Evolutionary conservation across 2,888 invertebrate species (phyloP).

Genomic region (Heteropelma amictum): DNA sequence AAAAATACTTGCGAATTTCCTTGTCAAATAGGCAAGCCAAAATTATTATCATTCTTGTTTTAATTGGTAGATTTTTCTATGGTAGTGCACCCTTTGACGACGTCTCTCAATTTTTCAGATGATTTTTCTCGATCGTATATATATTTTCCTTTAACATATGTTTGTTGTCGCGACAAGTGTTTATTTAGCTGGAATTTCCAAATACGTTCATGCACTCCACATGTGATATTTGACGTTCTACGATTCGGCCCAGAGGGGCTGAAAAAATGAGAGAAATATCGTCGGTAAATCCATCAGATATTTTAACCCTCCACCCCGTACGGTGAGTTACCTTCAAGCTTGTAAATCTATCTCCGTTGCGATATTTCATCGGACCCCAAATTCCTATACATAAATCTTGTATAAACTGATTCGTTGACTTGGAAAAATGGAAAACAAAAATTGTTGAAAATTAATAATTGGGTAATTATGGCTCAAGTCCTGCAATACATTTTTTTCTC

Average conservation of each 20-base stretch:
- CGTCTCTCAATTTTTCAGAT: too few species aligned
- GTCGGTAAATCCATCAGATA: slow-evolving; percentile 43
- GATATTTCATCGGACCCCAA: slow-evolving; percentile 11
- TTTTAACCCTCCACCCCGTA: slow-evolving; percentile 25
- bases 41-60: too few species aligned
- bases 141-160: too few species aligned
- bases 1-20: too few species aligned
- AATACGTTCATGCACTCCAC: neutral
- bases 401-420: too few species aligned
- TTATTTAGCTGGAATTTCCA: neutral
- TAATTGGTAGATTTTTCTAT: too few species aligned
- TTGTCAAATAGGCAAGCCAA: too few species aligned
- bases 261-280: slow-evolving; percentile 23
- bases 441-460: too few species aligned
- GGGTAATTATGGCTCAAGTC: too few species aligned
- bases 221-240: slow-evolving; percentile 35
- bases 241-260: slow-evolving; percentile 3
- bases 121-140: too few species aligned
- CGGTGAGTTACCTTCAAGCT: neutral
- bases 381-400: neutral
- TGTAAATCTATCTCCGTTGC: slow-evolving; percentile 6
- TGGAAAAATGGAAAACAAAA: neutral
- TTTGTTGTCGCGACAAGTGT: too few species aligned
- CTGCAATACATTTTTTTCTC: neutral
- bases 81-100: too few species aligned